phyloP scores from a whole-genome alignment of 2,797 vertebrate genomes.

The Lates japonicus region DNA sequence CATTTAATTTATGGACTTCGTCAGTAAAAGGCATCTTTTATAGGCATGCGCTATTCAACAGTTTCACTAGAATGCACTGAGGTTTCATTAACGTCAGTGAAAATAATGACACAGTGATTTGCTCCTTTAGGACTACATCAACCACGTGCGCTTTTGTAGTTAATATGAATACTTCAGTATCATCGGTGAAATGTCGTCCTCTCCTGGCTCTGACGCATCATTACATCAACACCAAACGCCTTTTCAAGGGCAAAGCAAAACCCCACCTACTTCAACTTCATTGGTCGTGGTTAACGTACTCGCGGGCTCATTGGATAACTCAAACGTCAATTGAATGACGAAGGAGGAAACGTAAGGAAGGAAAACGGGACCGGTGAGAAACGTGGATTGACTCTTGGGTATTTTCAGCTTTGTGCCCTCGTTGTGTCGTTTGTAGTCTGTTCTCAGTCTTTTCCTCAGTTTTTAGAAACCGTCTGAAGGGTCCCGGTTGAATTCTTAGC shows the following conservation, averaged over 20 bases:
- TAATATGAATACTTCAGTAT: background rate
- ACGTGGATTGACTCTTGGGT: conserved; percentile 73
- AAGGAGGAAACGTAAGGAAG: conserved; percentile 41
- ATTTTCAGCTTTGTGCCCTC: conserved; percentile 8
- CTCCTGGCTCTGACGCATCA: conserved; percentile 32
- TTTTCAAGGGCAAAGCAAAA: conserved; percentile 69
- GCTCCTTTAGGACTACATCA: background rate
- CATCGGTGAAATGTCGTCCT: conserved; percentile 34
- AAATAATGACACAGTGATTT: background rate
- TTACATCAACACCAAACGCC: conserved; percentile 53
- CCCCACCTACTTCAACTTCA: conserved; percentile 51
- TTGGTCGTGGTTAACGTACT: conserved; percentile 54
- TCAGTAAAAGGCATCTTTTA: background rate
- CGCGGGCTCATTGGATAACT: conserved; percentile 61
- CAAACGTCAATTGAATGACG: conserved; percentile 47
- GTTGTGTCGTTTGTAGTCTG: background rate
- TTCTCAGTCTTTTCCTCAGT: fast-evolving
- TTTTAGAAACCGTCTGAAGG: background rate
- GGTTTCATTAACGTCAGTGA: background rate
- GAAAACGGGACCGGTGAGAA: conserved; percentile 56
- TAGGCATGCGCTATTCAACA: background rate
- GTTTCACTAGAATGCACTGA: background rate
- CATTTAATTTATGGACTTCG: background rate
- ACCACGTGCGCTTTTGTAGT: background rate
- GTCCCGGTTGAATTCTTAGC: background rate